A percentile compares a stretch with the other conserved stretches of the same genome.
Conservation (phyloP, 2,888 invertebrate species). For the Ceriagrion tenellum region DNA sequence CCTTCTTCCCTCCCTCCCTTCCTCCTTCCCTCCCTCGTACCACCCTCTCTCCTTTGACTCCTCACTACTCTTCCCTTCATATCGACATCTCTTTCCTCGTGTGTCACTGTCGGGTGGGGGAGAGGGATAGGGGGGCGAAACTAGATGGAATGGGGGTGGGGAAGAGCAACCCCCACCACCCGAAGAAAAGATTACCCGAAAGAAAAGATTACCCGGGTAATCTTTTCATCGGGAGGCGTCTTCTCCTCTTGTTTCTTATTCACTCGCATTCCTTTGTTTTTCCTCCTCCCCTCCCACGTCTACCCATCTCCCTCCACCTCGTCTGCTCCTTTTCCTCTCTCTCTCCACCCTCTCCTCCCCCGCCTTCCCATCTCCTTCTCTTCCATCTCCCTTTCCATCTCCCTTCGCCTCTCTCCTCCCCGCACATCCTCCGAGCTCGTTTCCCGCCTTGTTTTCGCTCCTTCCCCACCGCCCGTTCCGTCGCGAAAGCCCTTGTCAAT, state of each 20-base stretch:
- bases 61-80: not conserved
- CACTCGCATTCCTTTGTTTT: not conserved
- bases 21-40: not conserved
- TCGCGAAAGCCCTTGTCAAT: not conserved
- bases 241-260: no score
- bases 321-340: not conserved
- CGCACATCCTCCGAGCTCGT: not conserved
- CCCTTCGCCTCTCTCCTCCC: not conserved
- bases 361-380: not conserved
- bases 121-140: not conserved
- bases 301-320: not conserved
- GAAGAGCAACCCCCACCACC: no score
- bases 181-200: not conserved
- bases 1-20: no score
- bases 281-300: not conserved
- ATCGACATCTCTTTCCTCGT: not conserved
- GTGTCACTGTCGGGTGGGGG: not conserved
- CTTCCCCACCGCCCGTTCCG: not conserved
- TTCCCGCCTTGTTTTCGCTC: not conserved
- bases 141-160: not conserved
- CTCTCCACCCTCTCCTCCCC: no score
- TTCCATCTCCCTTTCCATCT: not conserved
- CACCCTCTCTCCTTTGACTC: not conserved
- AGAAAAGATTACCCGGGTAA: not conserved
- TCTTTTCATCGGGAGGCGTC: slow-evolving; percentile 13